Evolutionary conservation across 1,140 invertebrate genomes (phyloP).

Genomic region (Helicoverpa zea): DNA sequence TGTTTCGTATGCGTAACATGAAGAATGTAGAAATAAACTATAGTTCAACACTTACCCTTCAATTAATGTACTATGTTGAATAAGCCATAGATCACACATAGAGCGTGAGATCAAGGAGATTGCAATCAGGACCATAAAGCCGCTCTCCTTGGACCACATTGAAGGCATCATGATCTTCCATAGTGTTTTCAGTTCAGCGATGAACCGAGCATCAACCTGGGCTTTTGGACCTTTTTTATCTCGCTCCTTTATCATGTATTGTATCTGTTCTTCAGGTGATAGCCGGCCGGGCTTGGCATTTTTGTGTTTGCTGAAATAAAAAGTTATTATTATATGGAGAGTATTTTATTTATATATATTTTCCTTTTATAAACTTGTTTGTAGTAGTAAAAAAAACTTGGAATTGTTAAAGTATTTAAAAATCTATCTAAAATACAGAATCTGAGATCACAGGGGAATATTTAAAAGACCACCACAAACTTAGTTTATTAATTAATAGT

Average conservation of each 20-base stretch:
- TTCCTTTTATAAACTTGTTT: too few species aligned
- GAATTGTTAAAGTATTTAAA: too few species aligned
- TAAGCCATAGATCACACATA: constrained; percentile 98
- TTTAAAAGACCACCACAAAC: too few species aligned
- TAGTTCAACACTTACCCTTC: constrained; percentile 91
- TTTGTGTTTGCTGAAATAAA: constrained; percentile 65
- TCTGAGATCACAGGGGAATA: too few species aligned
- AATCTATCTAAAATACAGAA: too few species aligned
- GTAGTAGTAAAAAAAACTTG: too few species aligned
- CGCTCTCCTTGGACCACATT: constrained; percentile 91
- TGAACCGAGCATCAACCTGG: constrained; percentile 95
- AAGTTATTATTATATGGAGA: too few species aligned
- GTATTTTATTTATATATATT: too few species aligned
- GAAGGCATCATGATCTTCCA: constrained; percentile 95
- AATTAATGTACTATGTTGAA: constrained; percentile 96
- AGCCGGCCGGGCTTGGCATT: constrained; percentile 60
- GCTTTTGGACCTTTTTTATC: constrained; percentile 90
- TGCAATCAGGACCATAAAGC: constrained; percentile 94
- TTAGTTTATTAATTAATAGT: too few species aligned
- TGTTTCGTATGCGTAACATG: background rate
- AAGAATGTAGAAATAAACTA: background rate
- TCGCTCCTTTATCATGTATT: constrained; percentile 92
- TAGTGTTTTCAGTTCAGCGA: constrained; percentile 92
- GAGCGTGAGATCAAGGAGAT: constrained; percentile 94
- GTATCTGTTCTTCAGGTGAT: constrained; percentile 89